Conservation (phyloP, 2,113 vertebrate genomes). For the Paramormyrops kingsleyae region DNA sequence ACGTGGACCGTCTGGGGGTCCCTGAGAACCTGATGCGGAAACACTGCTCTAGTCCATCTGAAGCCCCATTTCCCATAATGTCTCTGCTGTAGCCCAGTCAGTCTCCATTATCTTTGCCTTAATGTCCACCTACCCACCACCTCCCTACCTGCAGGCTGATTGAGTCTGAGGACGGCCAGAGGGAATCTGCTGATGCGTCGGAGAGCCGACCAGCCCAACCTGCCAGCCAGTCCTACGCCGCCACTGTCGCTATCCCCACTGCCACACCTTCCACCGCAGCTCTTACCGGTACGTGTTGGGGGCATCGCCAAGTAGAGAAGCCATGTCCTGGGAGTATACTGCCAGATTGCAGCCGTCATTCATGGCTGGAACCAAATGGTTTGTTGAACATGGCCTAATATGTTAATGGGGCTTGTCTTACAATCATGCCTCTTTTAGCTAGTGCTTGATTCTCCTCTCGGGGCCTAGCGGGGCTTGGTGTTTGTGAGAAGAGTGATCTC, state of each 20-base stretch:
- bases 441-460: not conserved
- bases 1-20: not conserved
- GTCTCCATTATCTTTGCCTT: not conserved
- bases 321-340: not conserved
- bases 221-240: slow-evolving; percentile 77
- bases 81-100: not conserved
- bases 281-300: slow-evolving; percentile 64
- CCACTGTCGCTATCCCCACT: slow-evolving; percentile 80
- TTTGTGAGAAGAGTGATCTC: not conserved
- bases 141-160: slow-evolving; percentile 62
- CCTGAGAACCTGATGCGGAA: not conserved
- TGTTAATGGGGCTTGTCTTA: not conserved
- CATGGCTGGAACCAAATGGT: not conserved
- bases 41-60: not conserved
- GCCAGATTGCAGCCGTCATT: not conserved
- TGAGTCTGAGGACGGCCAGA: slow-evolving; percentile 56
- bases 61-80: not conserved
- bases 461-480: not conserved
- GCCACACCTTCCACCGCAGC: slow-evolving; percentile 66
- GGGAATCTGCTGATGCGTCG: slow-evolving; percentile 55
- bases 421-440: not conserved
- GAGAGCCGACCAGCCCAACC: slow-evolving; percentile 61
- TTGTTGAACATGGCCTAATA: not conserved
- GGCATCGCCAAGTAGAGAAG: not conserved
- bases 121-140: not conserved